phyloP scores from a whole-genome alignment of 2,113 vertebrate species.

The Pelmatolapia mariae region DNA sequence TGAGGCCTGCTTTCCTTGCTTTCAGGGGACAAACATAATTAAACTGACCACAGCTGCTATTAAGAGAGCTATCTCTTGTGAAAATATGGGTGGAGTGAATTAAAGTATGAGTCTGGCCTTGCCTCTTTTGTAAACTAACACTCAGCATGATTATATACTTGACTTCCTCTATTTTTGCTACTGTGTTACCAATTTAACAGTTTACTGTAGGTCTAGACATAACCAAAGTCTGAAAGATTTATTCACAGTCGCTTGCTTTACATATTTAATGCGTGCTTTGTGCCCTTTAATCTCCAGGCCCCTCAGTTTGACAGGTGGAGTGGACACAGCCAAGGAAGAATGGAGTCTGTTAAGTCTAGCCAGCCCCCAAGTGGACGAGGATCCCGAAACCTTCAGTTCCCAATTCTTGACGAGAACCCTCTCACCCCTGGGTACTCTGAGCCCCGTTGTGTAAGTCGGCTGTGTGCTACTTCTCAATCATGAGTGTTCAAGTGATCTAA shows the following conservation, averaged over 20 bases:
- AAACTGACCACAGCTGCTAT: background rate
- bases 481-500: background rate
- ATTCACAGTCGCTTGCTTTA: background rate
- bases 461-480: background rate
- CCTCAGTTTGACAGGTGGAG: slow-evolving; percentile 67
- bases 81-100: background rate
- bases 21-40: background rate
- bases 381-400: slow-evolving; percentile 59
- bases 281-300: slow-evolving; percentile 27
- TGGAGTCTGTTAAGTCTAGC: slow-evolving; percentile 28
- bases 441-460: slow-evolving; percentile 78
- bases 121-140: background rate
- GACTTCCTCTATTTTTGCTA: background rate
- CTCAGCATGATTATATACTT: background rate
- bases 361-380: slow-evolving; percentile 33
- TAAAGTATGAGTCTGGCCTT: background rate
- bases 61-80: background rate
- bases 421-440: slow-evolving; percentile 73
- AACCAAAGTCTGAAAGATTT: background rate
- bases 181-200: background rate
- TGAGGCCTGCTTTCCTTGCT: slow-evolving; percentile 9
- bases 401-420: slow-evolving; percentile 52
- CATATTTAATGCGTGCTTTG: background rate
- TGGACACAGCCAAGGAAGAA: slow-evolving; percentile 43
- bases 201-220: background rate